Evolutionary conservation across 2,113 vertebrate genomes (phyloP).

Genomic region (Sylvia atricapilla): DNA sequence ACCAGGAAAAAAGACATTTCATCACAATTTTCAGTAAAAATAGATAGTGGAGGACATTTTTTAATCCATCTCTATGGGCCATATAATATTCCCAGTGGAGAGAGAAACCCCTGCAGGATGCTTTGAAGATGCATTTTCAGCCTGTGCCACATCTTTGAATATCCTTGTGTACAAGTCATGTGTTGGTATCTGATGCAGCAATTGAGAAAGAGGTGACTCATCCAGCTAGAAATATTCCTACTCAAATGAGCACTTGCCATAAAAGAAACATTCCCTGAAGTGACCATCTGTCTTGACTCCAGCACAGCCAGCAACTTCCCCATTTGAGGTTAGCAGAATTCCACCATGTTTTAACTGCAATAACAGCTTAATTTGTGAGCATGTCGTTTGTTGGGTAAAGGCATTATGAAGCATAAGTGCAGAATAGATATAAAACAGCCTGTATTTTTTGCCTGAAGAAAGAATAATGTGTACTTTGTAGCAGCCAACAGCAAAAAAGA

Average conservation of each 20-base stretch:
- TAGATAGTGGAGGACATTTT: not conserved
- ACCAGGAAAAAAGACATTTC: not conserved
- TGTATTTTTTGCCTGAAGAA: not conserved
- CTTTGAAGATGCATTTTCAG: not conserved
- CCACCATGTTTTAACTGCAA: not conserved
- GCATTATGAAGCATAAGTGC: not conserved
- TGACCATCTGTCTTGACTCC: constrained; percentile 29
- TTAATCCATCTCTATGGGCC: not conserved
- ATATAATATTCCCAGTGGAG: not conserved
- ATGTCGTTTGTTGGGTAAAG: not conserved
- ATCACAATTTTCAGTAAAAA: not conserved
- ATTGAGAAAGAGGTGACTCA: not conserved
- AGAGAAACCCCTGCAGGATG: not conserved
- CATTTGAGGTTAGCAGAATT: not conserved
- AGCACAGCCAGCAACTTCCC: not conserved
- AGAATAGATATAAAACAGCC: not conserved
- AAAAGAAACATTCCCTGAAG: not conserved
- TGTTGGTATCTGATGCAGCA: not conserved
- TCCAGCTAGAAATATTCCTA: constrained; percentile 30
- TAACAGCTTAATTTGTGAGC: not conserved
- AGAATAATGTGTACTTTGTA: not conserved
- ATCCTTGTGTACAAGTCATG: not conserved
- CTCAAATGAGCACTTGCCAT: not conserved
- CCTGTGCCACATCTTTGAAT: not conserved
- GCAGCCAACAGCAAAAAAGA: not conserved